phyloP scores from a whole-genome alignment of 2,888 invertebrate genomes.

The Strigamia crassipes region DNA sequence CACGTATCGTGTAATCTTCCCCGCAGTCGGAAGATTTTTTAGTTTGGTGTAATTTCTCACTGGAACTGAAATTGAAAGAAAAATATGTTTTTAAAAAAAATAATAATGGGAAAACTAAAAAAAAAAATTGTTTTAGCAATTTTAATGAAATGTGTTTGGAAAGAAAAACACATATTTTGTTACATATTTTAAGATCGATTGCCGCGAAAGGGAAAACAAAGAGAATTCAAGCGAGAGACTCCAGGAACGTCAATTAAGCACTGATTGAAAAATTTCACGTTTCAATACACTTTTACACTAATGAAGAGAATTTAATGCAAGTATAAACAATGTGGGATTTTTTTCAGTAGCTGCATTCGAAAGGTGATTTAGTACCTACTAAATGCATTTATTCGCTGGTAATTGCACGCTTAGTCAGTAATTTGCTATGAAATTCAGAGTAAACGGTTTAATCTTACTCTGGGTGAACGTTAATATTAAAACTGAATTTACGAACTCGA shows the following conservation, averaged over 20 bases:
- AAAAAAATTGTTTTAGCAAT: background rate
- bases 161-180: background rate
- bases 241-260: background rate
- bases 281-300: slow-evolving; percentile 10
- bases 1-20: slow-evolving; percentile 4
- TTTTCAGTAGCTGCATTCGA: background rate
- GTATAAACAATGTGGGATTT: background rate
- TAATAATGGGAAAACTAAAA: too few relatives aligned
- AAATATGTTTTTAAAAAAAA: too few relatives aligned
- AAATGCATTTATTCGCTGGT: too few relatives aligned
- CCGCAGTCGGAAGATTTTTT: background rate
- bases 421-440: too few relatives aligned
- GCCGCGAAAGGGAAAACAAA: background rate
- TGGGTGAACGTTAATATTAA: too few relatives aligned
- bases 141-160: background rate
- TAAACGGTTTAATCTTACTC: too few relatives aligned
- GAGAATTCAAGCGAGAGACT: background rate
- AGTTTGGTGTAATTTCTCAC: background rate
- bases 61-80: background rate
- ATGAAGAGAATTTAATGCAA: slow-evolving; percentile 10
- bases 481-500: too few relatives aligned
- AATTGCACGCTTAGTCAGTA: too few relatives aligned
- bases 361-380: too few relatives aligned
- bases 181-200: background rate
- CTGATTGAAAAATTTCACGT: slow-evolving; percentile 10